phyloP scores from a whole-genome alignment of 2,113 vertebrate species.

The Proterorhinus semilunaris region DNA sequence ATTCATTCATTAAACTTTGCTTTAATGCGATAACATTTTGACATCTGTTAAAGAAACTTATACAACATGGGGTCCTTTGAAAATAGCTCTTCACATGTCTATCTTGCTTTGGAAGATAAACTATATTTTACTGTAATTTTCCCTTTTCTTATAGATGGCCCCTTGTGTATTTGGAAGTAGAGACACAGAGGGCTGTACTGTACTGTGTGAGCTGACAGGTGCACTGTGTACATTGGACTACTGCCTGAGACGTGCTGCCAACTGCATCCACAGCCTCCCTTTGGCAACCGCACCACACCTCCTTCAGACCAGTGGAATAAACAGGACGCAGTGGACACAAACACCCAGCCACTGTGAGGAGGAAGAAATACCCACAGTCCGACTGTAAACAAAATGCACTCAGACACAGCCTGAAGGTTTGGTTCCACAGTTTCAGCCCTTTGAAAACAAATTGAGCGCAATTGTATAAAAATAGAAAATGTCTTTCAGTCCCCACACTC shows the following conservation, averaged over 20 bases:
- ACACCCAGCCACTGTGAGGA: slow-evolving; percentile 31
- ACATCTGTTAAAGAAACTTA: background rate
- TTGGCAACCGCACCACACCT: slow-evolving; percentile 41
- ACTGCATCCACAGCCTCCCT: slow-evolving; percentile 35
- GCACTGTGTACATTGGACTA: slow-evolving; percentile 45
- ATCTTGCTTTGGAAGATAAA: background rate
- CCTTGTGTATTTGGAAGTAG: background rate
- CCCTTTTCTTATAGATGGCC: background rate
- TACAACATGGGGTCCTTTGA: too few species aligned
- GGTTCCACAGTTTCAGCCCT: background rate
- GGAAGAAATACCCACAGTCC: slow-evolving; percentile 10
- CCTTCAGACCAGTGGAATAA: slow-evolving; percentile 49
- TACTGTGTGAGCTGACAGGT: slow-evolving; percentile 53
- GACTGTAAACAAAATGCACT: slow-evolving; percentile 18
- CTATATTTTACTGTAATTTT: background rate
- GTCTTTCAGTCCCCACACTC: too few species aligned
- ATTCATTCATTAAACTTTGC: background rate
- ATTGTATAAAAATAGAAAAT: too few species aligned
- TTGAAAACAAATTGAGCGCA: background rate
- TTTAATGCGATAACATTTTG: background rate
- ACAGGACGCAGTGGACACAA: slow-evolving; percentile 34
- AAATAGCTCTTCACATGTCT: too few species aligned
- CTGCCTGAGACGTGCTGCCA: slow-evolving; percentile 41
- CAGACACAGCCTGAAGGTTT: slow-evolving; percentile 26
- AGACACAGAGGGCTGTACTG: slow-evolving; percentile 31